phyloP scores from a whole-genome alignment of 2,113 vertebrate genomes.

The Elanus axillaris region DNA sequence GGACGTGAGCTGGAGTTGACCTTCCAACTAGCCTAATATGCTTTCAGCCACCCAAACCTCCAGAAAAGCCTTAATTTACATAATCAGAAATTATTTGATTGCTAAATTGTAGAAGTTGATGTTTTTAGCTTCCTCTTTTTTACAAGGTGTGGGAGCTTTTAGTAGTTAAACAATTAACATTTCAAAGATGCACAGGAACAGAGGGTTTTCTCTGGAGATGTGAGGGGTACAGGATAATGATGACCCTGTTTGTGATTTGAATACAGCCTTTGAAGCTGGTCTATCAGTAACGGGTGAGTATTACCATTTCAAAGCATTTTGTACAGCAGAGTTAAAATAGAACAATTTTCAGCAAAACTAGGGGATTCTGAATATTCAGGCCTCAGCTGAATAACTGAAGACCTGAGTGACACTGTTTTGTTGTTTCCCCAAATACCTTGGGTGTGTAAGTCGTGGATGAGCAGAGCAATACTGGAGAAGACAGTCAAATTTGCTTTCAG shows the following conservation, averaged over 20 bases:
- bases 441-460: background rate
- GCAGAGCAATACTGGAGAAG: background rate
- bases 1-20: background rate
- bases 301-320: conserved; percentile 62
- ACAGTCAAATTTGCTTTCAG: background rate
- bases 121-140: background rate
- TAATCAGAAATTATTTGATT: background rate
- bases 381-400: conserved; percentile 17
- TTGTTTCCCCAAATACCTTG: background rate
- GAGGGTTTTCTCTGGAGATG: conserved; percentile 44
- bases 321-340: conserved; percentile 39
- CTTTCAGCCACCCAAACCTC: background rate
- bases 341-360: conserved; percentile 46
- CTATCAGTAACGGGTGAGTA: background rate
- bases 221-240: conserved; percentile 31
- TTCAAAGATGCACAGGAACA: conserved; percentile 53
- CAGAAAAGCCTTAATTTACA: background rate
- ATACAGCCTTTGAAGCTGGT: conserved; percentile 61
- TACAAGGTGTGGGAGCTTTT: background rate
- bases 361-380: conserved; percentile 11
- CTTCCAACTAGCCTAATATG: background rate
- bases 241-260: conserved; percentile 20
- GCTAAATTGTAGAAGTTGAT: background rate
- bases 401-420: background rate
- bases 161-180: conserved; percentile 59